Base-by-base conservation (phyloP, 2,113 vertebrate species). In the Poeciliopsis turrubarensis region DNA sequence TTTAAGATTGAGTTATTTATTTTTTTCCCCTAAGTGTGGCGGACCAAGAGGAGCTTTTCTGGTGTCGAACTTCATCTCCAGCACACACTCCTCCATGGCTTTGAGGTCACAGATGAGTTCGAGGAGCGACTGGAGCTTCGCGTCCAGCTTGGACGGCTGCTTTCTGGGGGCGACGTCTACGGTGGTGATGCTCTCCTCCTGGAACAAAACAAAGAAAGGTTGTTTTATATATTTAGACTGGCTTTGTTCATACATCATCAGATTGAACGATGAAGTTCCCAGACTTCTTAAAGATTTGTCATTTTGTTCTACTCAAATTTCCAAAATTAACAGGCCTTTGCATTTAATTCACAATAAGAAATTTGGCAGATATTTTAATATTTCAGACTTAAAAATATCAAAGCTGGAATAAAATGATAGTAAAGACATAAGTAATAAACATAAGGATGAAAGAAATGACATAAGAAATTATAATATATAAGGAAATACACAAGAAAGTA, bases 41-140 rank as follows among this genome's bases (percentile, higher is more conserved):
- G 65, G 15, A 97, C 97, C 96, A 0, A 98, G 94, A 25, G 97
- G 97, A 69, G 96, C 96, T 89, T 97, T 97, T 68, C 93, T 95
- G 39, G 79, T 96, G 75, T 98, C 96, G n/a, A 96, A 98, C 91
- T 98, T 97, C 97, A 98, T 98, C 92, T 98, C 96, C 65, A 97
- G 85, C 79, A 98, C 95, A 86, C 94, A 96, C 82, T 97, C 96
- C 75, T 98, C 97, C 96, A 98, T 97, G 72, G 95, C 94, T 76
- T 95, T 96, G 1, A 97, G 75, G 80, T 96, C 95, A 85, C 96
- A 98, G 89, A 98, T 96, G 31, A 97, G 89, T 81, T 95, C 90
- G 8, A 98, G 86, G 47, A 98, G 91, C n/a, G 94, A 94, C 83
- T 96, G 95, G 22, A 98, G 76, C 47, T 92, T 94, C 68, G 26